Base-by-base conservation (phyloP, 2,113 vertebrate genomes). In the Trogon surrucura region DNA sequence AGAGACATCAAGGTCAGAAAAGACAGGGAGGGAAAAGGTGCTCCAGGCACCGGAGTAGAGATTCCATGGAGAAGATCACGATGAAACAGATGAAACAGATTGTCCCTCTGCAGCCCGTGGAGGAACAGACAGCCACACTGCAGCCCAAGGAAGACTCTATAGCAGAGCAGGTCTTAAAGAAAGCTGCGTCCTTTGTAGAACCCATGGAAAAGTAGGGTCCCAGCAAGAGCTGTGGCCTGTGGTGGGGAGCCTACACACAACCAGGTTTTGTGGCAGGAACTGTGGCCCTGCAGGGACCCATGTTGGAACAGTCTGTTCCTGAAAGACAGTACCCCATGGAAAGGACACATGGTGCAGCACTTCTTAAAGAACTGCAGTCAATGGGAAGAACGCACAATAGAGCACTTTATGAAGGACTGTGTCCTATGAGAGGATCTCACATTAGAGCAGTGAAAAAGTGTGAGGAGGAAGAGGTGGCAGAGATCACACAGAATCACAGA, bases 131-230 rank as follows among this genome's bases (percentile, higher is more conserved):
- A 36, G 13, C 16, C 19, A 11, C 6, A 23, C 32, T 21, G 16
- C 26, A 61, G 13, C 18, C 18, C 7, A 0, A 23, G 41, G 9
- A 65, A 26, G 60, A 58, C 13, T 9, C 6, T 4, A 20, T 15
- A 21, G 5, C 38, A 60, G 16, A 10, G 12, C 8, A 61, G 2
- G 7, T 7, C 16, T n/a, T 61, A 30, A 51, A 57, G 27, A 16
- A 66, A 70, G 7, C 1, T 78, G 45, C 21, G 74, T 18, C 21
- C 8, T 16, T 1, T 44, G 45, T 11, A 32, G 2, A 69, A 1
- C 3, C n/a, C 5, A 32, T 17, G 13, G 27, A 4, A 60, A 8
- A 34, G 11, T 0, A 89, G 5, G 11, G 0, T 60, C 7, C 23
- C 91, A 14, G 10, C 10, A 44, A 32, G 14, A 26, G 5, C 32